Evolutionary conservation across 2,888 invertebrate species (phyloP).

Genomic region (Phragmatobia fuliginosa): DNA sequence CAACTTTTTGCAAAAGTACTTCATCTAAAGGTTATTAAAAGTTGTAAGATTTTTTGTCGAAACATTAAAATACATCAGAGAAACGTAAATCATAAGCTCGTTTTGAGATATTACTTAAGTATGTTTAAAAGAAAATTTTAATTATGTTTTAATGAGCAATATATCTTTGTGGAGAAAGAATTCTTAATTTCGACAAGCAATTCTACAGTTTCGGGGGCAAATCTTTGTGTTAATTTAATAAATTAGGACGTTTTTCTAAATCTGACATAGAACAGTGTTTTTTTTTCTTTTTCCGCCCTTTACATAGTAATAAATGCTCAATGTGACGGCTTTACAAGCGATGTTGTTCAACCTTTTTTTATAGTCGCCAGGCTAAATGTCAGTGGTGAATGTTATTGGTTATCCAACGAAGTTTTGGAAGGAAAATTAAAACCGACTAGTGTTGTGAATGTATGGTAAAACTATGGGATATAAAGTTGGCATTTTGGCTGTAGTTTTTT

Average conservation of each 20-base stretch:
- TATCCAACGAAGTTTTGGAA: background rate
- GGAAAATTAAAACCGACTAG: background rate
- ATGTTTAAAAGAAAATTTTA: background rate
- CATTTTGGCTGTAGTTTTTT: background rate
- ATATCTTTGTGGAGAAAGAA: background rate
- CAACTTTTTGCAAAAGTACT: background rate
- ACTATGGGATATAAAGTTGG: background rate
- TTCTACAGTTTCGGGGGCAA: no score
- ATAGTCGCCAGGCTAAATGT: background rate
- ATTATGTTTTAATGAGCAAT: background rate
- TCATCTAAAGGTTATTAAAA: background rate
- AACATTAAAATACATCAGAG: background rate
- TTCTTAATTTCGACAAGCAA: background rate
- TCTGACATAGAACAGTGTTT: background rate
- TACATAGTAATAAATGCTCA: background rate
- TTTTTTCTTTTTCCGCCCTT: background rate
- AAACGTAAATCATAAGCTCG: background rate
- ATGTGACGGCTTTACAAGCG: background rate
- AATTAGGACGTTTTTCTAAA: background rate
- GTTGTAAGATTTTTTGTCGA: background rate
- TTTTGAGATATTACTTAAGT: background rate
- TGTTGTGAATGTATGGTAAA: background rate
- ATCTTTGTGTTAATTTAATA: background rate
- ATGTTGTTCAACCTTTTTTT: background rate
- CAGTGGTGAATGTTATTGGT: background rate